phyloP scores from a whole-genome alignment of 2,888 invertebrate genomes.

The Lydus trimaculatus region DNA sequence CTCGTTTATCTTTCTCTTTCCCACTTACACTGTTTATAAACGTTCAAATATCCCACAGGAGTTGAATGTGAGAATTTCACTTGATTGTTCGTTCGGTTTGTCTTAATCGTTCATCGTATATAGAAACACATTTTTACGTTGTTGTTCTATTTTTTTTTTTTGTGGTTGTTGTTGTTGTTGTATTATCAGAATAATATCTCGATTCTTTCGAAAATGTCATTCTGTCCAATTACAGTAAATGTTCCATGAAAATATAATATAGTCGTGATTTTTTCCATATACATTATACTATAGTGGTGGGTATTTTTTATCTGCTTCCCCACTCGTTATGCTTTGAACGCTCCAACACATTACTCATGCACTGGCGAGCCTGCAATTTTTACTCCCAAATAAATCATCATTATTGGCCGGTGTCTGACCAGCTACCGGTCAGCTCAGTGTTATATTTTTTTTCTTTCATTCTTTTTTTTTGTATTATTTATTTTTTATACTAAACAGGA shows the following conservation, averaged over 20 bases:
- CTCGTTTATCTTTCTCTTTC: neutral
- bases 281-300: constrained; percentile 27
- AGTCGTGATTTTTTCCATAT: constrained; percentile 52
- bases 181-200: neutral
- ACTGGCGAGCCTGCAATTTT: constrained; percentile 65
- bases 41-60: constrained; percentile 1
- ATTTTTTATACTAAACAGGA: constrained; percentile 43
- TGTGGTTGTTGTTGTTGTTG: no score
- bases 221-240: constrained; percentile 50
- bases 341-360: constrained; percentile 65
- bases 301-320: constrained; percentile 55
- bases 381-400: constrained; percentile 67
- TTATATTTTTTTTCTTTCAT: neutral
- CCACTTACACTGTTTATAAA: neutral
- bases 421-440: constrained; percentile 33
- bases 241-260: constrained; percentile 59
- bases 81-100: constrained; percentile 6
- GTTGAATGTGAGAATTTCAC: neutral
- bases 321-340: constrained; percentile 58
- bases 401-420: constrained; percentile 63
- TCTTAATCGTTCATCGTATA: neutral
- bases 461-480: constrained; percentile 27
- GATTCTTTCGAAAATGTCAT: neutral
- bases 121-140: neutral
- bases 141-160: no score